Conservation (phyloP, 2,797 vertebrate species). For the Chromis chromis region DNA sequence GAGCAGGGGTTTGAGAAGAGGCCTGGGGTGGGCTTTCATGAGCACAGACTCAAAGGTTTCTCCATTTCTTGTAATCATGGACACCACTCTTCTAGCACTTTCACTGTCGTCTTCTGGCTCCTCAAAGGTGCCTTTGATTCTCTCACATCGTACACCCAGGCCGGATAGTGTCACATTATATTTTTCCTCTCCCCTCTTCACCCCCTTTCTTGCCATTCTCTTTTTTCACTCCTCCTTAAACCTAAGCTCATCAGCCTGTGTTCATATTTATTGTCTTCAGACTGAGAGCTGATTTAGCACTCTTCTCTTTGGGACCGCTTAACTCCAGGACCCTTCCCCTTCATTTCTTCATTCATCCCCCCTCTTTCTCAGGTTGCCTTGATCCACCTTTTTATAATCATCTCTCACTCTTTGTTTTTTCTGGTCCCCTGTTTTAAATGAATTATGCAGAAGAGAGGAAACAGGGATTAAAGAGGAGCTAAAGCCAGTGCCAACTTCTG, state of each 20-base stretch:
- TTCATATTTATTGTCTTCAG: constrained; percentile 61
- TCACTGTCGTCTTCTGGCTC: constrained; percentile 78
- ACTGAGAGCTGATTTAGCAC: constrained; percentile 66
- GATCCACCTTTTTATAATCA: constrained; percentile 76
- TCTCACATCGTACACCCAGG: constrained; percentile 71
- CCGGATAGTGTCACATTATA: constrained; percentile 77
- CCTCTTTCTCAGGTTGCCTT: constrained; percentile 57
- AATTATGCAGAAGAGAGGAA: constrained; percentile 79
- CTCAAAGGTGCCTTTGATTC: constrained; percentile 86
- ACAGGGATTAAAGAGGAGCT: constrained; percentile 75
- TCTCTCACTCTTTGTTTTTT: constrained; percentile 67
- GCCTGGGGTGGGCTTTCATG: constrained; percentile 82
- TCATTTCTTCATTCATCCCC: constrained; percentile 38
- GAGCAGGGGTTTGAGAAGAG: constrained; percentile 77
- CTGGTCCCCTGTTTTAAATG: constrained; percentile 72
- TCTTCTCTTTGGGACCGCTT: constrained; percentile 51
- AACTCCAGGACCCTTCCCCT: constrained; percentile 52
- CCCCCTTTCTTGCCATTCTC: constrained; percentile 36
- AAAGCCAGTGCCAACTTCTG: constrained; percentile 74
- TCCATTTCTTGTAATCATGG: constrained; percentile 87
- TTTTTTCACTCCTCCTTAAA: constrained; percentile 42
- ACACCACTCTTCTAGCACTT: constrained; percentile 79
- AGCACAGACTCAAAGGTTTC: constrained; percentile 81
- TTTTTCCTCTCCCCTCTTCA: constrained; percentile 59
- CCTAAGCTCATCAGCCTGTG: constrained; percentile 60